Evolutionary conservation across 2,888 invertebrate genomes (phyloP).

Genomic region (Drosophila pseudotalamancana): DNA sequence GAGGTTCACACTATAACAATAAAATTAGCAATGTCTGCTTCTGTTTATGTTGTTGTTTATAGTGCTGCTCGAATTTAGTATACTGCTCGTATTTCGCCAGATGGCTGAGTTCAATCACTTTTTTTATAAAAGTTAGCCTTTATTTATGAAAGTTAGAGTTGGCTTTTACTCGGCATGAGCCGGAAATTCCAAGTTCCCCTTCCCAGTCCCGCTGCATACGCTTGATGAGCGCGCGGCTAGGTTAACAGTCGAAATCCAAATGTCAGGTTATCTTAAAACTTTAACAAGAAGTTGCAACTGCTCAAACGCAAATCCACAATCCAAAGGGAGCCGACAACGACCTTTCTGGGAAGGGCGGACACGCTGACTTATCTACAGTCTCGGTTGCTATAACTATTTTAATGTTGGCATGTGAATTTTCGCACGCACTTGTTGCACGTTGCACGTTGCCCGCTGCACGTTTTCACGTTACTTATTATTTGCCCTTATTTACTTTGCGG

Average conservation of each 20-base stretch:
- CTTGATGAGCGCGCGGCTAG: slow-evolving; percentile 12
- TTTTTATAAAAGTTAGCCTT: slow-evolving; percentile 73
- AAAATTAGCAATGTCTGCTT: slow-evolving; percentile 60
- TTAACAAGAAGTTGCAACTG: slow-evolving; percentile 25
- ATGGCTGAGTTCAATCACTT: slow-evolving; percentile 73
- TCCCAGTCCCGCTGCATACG: not conserved
- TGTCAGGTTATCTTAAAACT: slow-evolving; percentile 11
- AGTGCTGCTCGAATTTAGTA: slow-evolving; percentile 58
- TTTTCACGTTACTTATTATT: slow-evolving; percentile 4
- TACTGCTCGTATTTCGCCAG: slow-evolving; percentile 44
- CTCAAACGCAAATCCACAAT: not conserved
- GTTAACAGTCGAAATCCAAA: slow-evolving; percentile 29
- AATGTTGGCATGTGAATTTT: slow-evolving; percentile 66
- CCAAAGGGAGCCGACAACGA: slow-evolving; percentile 41
- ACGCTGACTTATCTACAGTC: slow-evolving; percentile 42
- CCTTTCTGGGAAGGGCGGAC: slow-evolving; percentile 34
- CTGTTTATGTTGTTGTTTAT: slow-evolving; percentile 24
- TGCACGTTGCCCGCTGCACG: slow-evolving; percentile 13
- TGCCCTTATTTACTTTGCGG: slow-evolving; percentile 17
- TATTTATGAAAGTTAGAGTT: slow-evolving; percentile 75
- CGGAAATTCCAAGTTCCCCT: slow-evolving; percentile 27
- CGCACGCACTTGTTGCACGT: slow-evolving; percentile 50
- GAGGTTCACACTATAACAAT: slow-evolving; percentile 67
- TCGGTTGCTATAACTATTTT: slow-evolving; percentile 24
- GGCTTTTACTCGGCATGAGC: slow-evolving; percentile 39